Conservation (phyloP, 2,797 vertebrate genomes). For the Coilia nasus region DNA sequence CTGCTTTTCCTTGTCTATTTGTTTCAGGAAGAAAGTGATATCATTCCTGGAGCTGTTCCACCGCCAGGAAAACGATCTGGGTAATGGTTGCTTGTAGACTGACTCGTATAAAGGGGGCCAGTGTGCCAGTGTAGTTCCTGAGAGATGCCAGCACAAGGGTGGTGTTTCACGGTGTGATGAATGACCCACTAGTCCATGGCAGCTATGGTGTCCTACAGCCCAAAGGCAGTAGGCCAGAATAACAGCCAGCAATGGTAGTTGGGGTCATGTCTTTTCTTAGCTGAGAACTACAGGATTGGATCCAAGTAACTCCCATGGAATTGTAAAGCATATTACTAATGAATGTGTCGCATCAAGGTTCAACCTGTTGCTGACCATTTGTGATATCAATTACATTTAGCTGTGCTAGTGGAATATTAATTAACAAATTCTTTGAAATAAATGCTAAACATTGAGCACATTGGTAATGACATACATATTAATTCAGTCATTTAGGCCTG, state of each 20-base stretch:
- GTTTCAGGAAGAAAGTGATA: slow-evolving; percentile 68
- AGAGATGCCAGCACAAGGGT: not conserved
- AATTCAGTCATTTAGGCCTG: not conserved
- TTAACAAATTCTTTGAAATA: not conserved
- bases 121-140: not conserved
- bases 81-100: slow-evolving; percentile 57
- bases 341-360: not conserved
- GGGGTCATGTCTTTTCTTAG: not conserved
- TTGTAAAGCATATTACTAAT: not conserved
- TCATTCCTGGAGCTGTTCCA: slow-evolving; percentile 53
- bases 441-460: not conserved
- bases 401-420: not conserved
- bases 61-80: slow-evolving; percentile 63
- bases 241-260: not conserved
- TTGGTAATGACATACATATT: not conserved
- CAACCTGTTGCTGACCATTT: not conserved
- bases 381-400: not conserved
- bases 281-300: not conserved
- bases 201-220: not conserved
- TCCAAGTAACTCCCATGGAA: not conserved
- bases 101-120: not conserved
- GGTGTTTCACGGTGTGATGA: not conserved
- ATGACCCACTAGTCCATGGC: not conserved
- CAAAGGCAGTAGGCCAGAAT: not conserved
- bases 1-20: slow-evolving; percentile 36